Evolutionary conservation across 2,888 invertebrate species (phyloP).

Genomic region (Pammene aurita): DNA sequence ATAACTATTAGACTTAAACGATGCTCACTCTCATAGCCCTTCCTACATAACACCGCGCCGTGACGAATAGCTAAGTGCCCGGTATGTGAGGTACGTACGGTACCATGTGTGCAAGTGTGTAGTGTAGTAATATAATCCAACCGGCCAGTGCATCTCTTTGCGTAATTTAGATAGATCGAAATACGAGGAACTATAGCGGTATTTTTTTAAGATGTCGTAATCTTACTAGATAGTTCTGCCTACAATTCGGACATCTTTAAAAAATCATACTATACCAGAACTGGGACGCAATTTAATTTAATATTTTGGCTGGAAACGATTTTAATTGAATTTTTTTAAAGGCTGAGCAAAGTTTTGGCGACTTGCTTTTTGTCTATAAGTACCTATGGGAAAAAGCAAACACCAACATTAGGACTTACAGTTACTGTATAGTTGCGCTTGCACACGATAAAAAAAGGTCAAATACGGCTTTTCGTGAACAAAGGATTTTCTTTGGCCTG

Average conservation of each 20-base stretch:
- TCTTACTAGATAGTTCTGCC: no score
- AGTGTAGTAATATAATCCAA: slow-evolving; percentile 52
- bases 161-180: slow-evolving; percentile 55
- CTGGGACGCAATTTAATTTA: no score
- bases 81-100: slow-evolving; percentile 50
- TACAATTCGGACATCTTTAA: no score
- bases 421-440: no score
- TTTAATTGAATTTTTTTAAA: slow-evolving; percentile 20
- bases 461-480: no score
- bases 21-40: slow-evolving; percentile 27
- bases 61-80: slow-evolving; percentile 48
- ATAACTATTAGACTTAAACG: slow-evolving; percentile 23
- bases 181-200: slow-evolving; percentile 64
- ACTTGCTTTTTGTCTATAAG: neutral
- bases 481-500: no score
- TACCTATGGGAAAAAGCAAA: no score
- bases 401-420: no score
- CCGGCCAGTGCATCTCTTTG: slow-evolving; percentile 61
- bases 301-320: slow-evolving; percentile 30
- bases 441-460: no score
- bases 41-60: slow-evolving; percentile 27
- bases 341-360: neutral
- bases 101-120: slow-evolving; percentile 58
- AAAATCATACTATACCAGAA: no score
- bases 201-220: no score